Evolutionary conservation across 2,888 invertebrate species (phyloP).

Genomic region (Ennomos erosarius): DNA sequence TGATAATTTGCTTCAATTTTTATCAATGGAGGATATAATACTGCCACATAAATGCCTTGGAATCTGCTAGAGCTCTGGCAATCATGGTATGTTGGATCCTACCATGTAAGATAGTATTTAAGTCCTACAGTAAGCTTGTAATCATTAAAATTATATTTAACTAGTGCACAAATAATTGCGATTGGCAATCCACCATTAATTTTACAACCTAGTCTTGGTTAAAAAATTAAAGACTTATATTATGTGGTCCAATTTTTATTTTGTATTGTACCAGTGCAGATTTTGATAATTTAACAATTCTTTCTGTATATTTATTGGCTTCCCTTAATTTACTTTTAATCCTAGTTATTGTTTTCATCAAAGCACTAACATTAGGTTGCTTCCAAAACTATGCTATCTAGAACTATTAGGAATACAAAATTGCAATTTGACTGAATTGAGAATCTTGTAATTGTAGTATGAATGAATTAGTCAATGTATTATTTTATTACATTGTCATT

Average conservation of each 20-base stretch:
- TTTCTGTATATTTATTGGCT: slow-evolving; percentile 62
- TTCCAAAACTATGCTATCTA: slow-evolving; percentile 76
- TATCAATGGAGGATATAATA: slow-evolving; percentile 45
- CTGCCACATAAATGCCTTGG: slow-evolving; percentile 52
- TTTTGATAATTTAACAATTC: slow-evolving; percentile 41
- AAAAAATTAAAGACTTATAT: slow-evolving; percentile 69
- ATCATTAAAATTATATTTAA: slow-evolving; percentile 44
- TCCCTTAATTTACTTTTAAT: slow-evolving; percentile 56
- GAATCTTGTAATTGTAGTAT: slow-evolving; percentile 78
- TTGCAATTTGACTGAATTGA: slow-evolving; percentile 77
- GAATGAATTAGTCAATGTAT: slow-evolving; percentile 71
- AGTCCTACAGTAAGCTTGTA: slow-evolving; percentile 38
- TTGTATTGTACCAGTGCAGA: slow-evolving; percentile 45
- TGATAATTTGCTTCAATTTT: slow-evolving; percentile 53
- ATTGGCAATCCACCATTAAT: slow-evolving; percentile 42
- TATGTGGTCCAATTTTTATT: slow-evolving; percentile 78
- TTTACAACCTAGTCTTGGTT: slow-evolving; percentile 43
- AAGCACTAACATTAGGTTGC: slow-evolving; percentile 79
- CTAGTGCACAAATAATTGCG: slow-evolving; percentile 52
- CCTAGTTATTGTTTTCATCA: slow-evolving; percentile 57
- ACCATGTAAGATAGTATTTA: slow-evolving; percentile 31
- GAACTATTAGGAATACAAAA: slow-evolving; percentile 67
- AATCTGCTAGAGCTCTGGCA: slow-evolving; percentile 19
- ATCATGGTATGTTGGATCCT: slow-evolving; percentile 31
- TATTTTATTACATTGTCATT: slow-evolving; percentile 68